phyloP scores from a whole-genome alignment of 2,888 invertebrate genomes.

The Tetanocera ferruginea region DNA sequence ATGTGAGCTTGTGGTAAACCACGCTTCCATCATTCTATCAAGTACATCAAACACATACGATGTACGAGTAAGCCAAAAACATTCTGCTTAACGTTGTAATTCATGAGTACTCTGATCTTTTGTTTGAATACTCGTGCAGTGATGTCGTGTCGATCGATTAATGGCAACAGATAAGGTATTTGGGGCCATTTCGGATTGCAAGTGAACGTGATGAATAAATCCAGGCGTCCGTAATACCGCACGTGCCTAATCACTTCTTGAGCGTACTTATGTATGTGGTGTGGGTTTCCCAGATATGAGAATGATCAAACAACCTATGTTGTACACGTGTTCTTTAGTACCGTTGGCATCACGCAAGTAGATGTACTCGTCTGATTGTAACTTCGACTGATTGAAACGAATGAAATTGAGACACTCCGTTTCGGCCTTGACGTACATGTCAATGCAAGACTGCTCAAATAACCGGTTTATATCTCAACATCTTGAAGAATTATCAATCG shows the following conservation, averaged over 20 bases:
- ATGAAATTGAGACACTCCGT: conserved; percentile 22
- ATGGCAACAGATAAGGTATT: too few relatives aligned
- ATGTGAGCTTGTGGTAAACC: too few relatives aligned
- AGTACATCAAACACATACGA: not conserved
- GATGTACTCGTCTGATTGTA: conserved; percentile 24
- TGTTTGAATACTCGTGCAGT: conserved; percentile 38
- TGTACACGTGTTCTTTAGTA: conserved; percentile 1
- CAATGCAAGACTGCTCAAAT: conserved; percentile 31
- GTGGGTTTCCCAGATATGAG: conserved; percentile 31
- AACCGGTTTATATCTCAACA: conserved; percentile 27
- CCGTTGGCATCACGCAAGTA: not conserved
- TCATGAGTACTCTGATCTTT: conserved; percentile 29
- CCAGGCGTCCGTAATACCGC: conserved; percentile 33
- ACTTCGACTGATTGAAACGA: conserved; percentile 12
- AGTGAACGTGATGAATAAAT: conserved; percentile 38
- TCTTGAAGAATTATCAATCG: conserved; percentile 40
- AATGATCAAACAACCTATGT: not conserved
- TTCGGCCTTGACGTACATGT: conserved; percentile 33
- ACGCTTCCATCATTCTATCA: too few relatives aligned
- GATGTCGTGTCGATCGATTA: conserved; percentile 35
- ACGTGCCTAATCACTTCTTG: conserved; percentile 35
- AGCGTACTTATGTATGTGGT: conserved; percentile 38
- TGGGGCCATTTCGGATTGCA: conserved; percentile 38
- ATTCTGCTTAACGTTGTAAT: conserved; percentile 39
- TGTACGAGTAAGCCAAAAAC: conserved; percentile 19